These are phyloP conservation scores for Plusia festucae DNA, from an alignment of 2,888 invertebrate genomes.

Conservation along the genomic window DNA sequence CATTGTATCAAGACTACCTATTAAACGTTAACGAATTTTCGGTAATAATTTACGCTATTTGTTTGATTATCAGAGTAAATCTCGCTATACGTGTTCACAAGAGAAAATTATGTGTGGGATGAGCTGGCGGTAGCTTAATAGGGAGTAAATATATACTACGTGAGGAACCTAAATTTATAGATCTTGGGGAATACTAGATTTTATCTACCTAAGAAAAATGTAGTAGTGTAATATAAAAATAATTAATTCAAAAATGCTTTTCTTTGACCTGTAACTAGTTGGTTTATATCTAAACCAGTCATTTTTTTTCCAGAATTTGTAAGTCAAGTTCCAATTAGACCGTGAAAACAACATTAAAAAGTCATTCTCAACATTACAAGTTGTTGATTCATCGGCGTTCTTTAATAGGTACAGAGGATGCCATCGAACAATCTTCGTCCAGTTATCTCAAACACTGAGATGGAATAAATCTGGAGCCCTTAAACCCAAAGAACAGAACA, in stretches of 20 bases:
- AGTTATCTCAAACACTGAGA: constrained; percentile 31
- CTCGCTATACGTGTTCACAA: neutral
- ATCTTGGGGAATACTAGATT: neutral
- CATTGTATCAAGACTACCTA: constrained; percentile 41
- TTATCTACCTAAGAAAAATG: neutral
- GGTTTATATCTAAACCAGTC: neutral
- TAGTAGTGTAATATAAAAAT: no score
- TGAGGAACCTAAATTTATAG: neutral
- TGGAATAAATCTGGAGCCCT: constrained; percentile 53
- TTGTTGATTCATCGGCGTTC: constrained; percentile 40
- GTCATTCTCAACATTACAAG: no score
- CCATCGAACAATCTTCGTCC: neutral
- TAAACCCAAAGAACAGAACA: constrained; percentile 56
- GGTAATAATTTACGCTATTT: constrained; percentile 43
- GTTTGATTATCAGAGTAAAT: constrained; percentile 25
- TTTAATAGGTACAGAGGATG: constrained; percentile 15
- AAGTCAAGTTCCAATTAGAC: neutral
- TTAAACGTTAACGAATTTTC: constrained; percentile 24
- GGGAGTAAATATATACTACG: neutral
- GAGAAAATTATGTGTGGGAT: constrained; percentile 13
- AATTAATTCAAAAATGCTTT: no score
- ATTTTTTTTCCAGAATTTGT: neutral
- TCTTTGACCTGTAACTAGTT: neutral
- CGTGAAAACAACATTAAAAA: constrained; percentile 17
- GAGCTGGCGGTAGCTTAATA: neutral